phyloP scores from a whole-genome alignment of 2,888 invertebrate species.

The Caenorhabditis afra region DNA sequence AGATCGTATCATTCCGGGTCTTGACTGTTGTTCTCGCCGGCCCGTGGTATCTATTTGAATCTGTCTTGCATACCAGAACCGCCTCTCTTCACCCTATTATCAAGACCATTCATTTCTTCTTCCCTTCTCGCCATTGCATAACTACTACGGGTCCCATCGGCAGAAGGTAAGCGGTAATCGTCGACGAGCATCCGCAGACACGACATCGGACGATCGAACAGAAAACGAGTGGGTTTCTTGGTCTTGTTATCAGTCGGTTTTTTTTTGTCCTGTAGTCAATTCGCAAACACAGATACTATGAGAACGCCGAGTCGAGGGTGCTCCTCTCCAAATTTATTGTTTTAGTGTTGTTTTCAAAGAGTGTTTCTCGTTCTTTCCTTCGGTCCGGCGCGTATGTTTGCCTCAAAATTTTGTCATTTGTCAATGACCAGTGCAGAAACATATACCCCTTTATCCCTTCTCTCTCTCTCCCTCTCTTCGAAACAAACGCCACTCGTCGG shows the following conservation, averaged over 20 bases:
- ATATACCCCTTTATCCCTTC: conserved; percentile 14
- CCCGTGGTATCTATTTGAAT: conserved; percentile 48
- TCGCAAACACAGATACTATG: conserved; percentile 36
- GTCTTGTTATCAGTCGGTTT: conserved; percentile 40
- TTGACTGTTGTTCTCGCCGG: conserved; percentile 47
- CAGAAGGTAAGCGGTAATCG: background rate
- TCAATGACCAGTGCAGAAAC: conserved; percentile 45
- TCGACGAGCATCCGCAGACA: too few species aligned
- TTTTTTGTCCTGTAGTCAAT: conserved; percentile 11
- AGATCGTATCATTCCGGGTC: conserved; percentile 50
- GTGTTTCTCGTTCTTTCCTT: conserved; percentile 12
- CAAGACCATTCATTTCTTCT: conserved; percentile 6
- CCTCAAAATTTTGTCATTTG: conserved; percentile 26
- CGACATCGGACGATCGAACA: background rate
- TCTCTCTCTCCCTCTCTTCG: conserved; percentile 3
- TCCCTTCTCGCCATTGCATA: background rate
- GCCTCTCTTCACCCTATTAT: conserved; percentile 44
- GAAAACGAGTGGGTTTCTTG: conserved; percentile 18
- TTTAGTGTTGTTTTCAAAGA: conserved; percentile 61
- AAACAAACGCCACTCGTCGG: conserved; percentile 10
- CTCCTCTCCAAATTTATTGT: conserved; percentile 58
- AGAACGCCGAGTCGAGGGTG: conserved; percentile 17
- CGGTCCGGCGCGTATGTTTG: conserved; percentile 29
- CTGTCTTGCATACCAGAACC: conserved; percentile 46
- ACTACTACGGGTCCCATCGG: too few species aligned